These are phyloP conservation scores for Drosophila bifasciata DNA, from an alignment of 1,140 invertebrate genomes.

Conservation along the genomic window DNA sequence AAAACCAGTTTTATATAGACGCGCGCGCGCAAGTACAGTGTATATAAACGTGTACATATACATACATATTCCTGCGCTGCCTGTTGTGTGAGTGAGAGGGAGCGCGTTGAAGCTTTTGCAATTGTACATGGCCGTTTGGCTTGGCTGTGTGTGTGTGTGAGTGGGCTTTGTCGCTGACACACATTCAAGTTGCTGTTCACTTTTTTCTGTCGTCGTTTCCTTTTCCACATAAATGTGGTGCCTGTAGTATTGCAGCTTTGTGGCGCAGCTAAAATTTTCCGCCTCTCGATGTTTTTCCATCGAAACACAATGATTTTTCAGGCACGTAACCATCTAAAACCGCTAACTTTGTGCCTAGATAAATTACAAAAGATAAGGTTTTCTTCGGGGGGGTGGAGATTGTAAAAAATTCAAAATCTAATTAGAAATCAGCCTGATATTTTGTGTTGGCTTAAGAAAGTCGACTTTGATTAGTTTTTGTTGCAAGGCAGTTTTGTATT, in stretches of 20 bases:
- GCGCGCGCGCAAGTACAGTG: conserved; percentile 62
- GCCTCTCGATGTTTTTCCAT: conserved; percentile 64
- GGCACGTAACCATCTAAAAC: conserved; percentile 51
- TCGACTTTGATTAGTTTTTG: conserved; percentile 64
- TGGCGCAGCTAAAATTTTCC: conserved; percentile 68
- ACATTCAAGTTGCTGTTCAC: conserved; percentile 70
- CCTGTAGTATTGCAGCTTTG: conserved; percentile 59
- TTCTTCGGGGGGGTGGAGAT: conserved; percentile 31
- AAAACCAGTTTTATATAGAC: conserved; percentile 63
- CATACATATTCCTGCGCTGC: conserved; percentile 20
- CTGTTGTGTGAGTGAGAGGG: conserved; percentile 23
- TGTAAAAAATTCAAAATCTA: conserved; percentile 52
- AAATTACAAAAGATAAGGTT: conserved; percentile 68
- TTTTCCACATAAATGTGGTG: conserved; percentile 38
- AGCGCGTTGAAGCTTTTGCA: conserved; percentile 55
- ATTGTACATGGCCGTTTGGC: conserved; percentile 47
- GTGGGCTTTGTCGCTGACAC: conserved; percentile 77
- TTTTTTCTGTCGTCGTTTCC: conserved; percentile 29
- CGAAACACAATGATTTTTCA: conserved; percentile 59
- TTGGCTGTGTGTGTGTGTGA: conserved; percentile 23
- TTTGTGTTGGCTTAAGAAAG: conserved; percentile 59
- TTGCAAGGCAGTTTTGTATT: conserved; percentile 1
- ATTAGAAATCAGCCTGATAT: conserved; percentile 72
- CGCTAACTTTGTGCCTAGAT: conserved; percentile 59
- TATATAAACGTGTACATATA: conserved; percentile 47